Conservation (phyloP, 1,140 invertebrate species). For the Neuroterus valhalla region DNA sequence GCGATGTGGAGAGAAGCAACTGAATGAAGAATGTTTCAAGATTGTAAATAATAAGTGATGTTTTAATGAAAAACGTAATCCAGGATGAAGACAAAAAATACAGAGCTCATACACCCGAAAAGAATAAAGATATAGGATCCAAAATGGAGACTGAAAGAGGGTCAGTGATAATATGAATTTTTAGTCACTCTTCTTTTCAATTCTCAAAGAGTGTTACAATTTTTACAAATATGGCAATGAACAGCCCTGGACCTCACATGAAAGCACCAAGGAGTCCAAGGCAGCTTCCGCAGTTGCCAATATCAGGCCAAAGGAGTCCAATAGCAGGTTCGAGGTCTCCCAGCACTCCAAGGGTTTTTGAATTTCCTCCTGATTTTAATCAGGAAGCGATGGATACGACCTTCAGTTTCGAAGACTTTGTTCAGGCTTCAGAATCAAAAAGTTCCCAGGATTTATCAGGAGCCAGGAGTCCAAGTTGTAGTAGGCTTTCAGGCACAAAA, state of each 20-base stretch:
- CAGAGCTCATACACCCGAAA: no score
- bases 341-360: constrained; percentile 60
- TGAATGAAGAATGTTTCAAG: neutral
- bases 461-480: constrained; percentile 49
- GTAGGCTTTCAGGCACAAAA: constrained; percentile 46
- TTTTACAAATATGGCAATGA: constrained; percentile 47
- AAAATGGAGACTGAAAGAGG: neutral
- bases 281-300: constrained; percentile 38
- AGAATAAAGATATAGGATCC: neutral
- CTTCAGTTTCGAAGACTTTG: constrained; percentile 63
- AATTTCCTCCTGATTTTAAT: constrained; percentile 62
- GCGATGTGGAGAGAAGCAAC: neutral
- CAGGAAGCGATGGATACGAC: constrained; percentile 60
- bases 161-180: no score
- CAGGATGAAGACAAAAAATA: no score
- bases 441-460: constrained; percentile 42
- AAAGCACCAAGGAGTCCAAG: constrained; percentile 13
- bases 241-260: constrained; percentile 46
- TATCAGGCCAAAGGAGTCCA: constrained; percentile 55
- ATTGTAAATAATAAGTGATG: neutral
- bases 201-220: neutral
- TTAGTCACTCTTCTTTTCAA: neutral
- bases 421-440: constrained; percentile 36
- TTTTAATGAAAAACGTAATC: no score
- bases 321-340: constrained; percentile 59